Evolutionary conservation across 2,888 invertebrate genomes (phyloP).

Genomic region (Monoplex corrugatus): DNA sequence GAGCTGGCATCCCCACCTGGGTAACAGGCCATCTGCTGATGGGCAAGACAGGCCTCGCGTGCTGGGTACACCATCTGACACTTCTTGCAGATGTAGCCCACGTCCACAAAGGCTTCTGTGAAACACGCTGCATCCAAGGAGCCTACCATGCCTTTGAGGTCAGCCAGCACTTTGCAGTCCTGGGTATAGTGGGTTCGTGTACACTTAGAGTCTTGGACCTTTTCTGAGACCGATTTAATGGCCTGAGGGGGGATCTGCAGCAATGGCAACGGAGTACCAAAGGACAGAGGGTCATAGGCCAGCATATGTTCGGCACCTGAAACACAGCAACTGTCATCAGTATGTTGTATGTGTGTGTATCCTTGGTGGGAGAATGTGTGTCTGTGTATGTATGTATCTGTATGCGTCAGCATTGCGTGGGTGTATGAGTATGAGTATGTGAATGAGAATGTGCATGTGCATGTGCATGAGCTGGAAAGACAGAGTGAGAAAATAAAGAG

Average conservation of each 20-base stretch:
- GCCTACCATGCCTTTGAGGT: conserved; percentile 75
- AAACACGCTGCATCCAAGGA: conserved; percentile 75
- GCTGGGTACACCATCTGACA: conserved; percentile 92
- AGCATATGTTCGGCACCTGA: conserved; percentile 77
- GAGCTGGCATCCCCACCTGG: conserved; percentile 79
- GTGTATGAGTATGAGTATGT: neutral
- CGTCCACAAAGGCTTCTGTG: conserved; percentile 81
- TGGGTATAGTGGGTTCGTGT: conserved; percentile 87
- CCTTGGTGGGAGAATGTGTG: too few relatives aligned
- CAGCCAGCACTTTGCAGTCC: conserved; percentile 80
- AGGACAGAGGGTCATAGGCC: conserved; percentile 82
- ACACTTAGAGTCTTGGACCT: conserved; percentile 85
- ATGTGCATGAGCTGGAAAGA: too few relatives aligned
- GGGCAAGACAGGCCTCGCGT: conserved; percentile 87
- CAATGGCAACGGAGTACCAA: conserved; percentile 84
- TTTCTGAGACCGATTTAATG: conserved; percentile 80
- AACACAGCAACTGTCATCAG: too few relatives aligned
- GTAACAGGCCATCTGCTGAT: conserved; percentile 86
- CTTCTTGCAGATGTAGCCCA: conserved; percentile 86
- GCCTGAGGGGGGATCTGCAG: conserved; percentile 85
- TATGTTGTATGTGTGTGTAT: too few relatives aligned
- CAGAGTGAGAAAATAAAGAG: too few relatives aligned
- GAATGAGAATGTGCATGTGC: neutral
- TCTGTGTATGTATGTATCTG: neutral
- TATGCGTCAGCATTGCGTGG: neutral